Percentiles rank a stretch among this genome's conserved stretches.
These are phyloP conservation scores for Aradophagus sp. DNA, from an alignment of 1,140 invertebrate genomes.

Conservation along the genomic window DNA sequence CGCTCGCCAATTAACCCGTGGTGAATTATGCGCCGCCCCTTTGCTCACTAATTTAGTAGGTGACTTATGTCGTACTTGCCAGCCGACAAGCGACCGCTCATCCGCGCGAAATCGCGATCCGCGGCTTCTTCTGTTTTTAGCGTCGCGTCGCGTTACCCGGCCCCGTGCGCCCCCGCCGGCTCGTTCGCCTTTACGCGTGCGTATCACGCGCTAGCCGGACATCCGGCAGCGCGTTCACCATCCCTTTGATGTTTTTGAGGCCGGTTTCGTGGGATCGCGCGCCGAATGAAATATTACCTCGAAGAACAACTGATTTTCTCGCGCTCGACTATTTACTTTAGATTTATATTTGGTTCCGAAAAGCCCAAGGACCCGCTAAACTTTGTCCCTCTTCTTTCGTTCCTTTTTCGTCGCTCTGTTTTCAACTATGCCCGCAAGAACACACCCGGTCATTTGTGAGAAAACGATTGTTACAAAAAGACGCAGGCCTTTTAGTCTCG, in stretches of 20 bases:
- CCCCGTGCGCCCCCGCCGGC: too few relatives aligned
- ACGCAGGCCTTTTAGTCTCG: constrained; percentile 1
- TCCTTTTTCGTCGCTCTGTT: not conserved
- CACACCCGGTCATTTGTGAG: constrained; percentile 30
- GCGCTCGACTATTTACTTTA: constrained; percentile 20
- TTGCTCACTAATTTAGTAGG: constrained; percentile 71
- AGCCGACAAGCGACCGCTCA: constrained; percentile 59
- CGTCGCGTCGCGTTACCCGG: constrained; percentile 4
- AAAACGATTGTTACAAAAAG: constrained; percentile 47
- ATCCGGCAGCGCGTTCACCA: constrained; percentile 63
- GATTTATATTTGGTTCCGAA: constrained; percentile 26
- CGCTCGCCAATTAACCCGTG: constrained; percentile 72
- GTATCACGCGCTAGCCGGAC: constrained; percentile 63
- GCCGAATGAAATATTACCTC: constrained; percentile 70
- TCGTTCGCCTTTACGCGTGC: too few relatives aligned
- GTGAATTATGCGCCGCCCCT: constrained; percentile 72
- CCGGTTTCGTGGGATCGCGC: constrained; percentile 62
- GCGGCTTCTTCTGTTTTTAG: constrained; percentile 50
- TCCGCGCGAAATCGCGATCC: constrained; percentile 61
- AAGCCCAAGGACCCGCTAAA: not conserved
- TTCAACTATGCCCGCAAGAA: constrained; percentile 7
- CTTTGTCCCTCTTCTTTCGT: not conserved
- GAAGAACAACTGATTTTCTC: constrained; percentile 43
- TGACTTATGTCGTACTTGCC: constrained; percentile 72
- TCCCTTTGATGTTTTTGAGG: constrained; percentile 67